Base-by-base conservation (phyloP, 2,113 vertebrate genomes). In the Shinisaurus crocodilurus region DNA sequence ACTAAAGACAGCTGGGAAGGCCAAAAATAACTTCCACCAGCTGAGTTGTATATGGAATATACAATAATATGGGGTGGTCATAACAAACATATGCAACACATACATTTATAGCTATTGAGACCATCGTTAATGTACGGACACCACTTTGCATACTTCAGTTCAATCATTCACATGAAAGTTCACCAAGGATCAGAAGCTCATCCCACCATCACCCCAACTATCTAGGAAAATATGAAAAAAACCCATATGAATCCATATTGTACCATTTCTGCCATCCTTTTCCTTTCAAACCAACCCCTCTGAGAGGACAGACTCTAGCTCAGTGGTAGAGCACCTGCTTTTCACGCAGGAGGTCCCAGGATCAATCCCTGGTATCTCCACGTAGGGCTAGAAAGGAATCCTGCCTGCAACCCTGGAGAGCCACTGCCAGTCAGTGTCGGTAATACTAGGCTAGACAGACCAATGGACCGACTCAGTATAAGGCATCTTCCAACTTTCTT, bases 1-100 rank as follows among this genome's bases (percentile, higher is more conserved):
- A 93, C 54, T 89, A 72, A 93, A 95, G 95, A 96, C 98, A 98
- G 97, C 98, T 98, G 88, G 97, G 96, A 95, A 92, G 91, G 92
- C 95, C 97, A 97, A 96, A 98, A 98, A 98, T 97, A 97, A 97
- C 96, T 90, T 91, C 84, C 77, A 60, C 90, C 90, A 90, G 87
- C 92, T 92, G 6, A 82, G 94, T 89, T 91, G 89, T 95, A 94
- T 89, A 93, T 88, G 94, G 93, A 96, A 92, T 93, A 96, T 92
- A 83, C 92, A 89, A 83, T 76, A 94, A 93, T 87, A 85, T 5
- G 20, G 90, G 90, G 86, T 91, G 92, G 29, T 67, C 57, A 67
- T 80, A 67, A 45, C 40, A 84, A 85, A 89, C 85, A 54, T 91
- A 91, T 84, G 70, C 37, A 79, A 75, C 91, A 70, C 23, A 40